phyloP scores from a whole-genome alignment of 1,140 invertebrate genomes.

The Euwallacea fornicatus region DNA sequence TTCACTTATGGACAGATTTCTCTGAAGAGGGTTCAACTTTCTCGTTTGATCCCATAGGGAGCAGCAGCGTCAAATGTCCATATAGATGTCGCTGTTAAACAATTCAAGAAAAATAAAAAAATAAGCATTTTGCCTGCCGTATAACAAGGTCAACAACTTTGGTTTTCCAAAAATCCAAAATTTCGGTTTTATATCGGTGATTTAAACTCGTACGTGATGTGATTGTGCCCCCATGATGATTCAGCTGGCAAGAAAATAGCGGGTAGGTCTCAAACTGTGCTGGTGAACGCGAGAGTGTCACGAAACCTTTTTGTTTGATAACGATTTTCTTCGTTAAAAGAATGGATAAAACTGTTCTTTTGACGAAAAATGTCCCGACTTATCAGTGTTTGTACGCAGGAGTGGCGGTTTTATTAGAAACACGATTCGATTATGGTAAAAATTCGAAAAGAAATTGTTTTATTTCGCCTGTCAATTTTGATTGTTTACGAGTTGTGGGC shows the following conservation, averaged over 20 bases:
- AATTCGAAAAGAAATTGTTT: constrained; percentile 21
- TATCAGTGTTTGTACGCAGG: not conserved
- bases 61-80: not conserved
- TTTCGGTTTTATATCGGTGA: constrained; percentile 37
- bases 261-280: constrained; percentile 1
- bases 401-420: not conserved
- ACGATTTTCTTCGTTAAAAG: constrained; percentile 37
- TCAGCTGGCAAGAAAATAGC: constrained; percentile 1
- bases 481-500: constrained; percentile 49
- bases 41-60: not conserved
- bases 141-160: constrained; percentile 54
- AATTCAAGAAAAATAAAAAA: constrained; percentile 46
- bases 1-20: too few species aligned
- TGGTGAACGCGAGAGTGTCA: not conserved
- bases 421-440: not conserved
- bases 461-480: constrained; percentile 47
- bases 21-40: too few species aligned
- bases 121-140: constrained; percentile 46
- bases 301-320: constrained; percentile 39
- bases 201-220: constrained; percentile 40
- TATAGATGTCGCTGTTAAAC: constrained; percentile 14
- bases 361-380: constrained; percentile 4
- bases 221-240: constrained; percentile 31
- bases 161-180: constrained; percentile 44
- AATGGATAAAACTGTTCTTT: constrained; percentile 25